Percentiles rank a stretch among this genome's conserved stretches.
phyloP scores from a whole-genome alignment of 2,797 vertebrate genomes.

The Fundulus diaphanus region DNA sequence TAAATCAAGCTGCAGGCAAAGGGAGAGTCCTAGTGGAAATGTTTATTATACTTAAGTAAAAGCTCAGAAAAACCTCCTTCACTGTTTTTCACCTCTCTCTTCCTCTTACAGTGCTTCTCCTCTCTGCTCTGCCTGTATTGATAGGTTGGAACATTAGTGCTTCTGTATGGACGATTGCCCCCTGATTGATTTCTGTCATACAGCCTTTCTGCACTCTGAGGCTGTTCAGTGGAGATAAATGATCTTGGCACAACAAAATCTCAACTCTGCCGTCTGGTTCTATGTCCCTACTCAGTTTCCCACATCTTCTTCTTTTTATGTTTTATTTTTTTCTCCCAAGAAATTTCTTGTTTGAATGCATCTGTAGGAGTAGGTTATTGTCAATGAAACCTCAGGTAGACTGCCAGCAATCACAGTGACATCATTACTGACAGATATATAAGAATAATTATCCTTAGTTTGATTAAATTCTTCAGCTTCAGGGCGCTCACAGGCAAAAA shows the following conservation, averaged over 20 bases:
- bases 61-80: background rate
- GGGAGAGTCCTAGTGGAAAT: background rate
- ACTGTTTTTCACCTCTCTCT: constrained; percentile 12
- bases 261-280: constrained; percentile 34
- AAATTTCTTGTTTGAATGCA: background rate
- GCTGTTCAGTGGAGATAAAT: constrained; percentile 72
- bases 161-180: constrained; percentile 72
- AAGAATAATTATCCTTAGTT: background rate
- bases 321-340: background rate
- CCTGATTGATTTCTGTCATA: constrained; percentile 79
- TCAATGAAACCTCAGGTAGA: background rate
- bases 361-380: background rate
- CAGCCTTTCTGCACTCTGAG: constrained; percentile 58
- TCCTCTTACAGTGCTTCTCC: constrained; percentile 4
- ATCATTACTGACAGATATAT: background rate
- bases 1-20: constrained; percentile 8
- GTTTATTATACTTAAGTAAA: constrained; percentile 4
- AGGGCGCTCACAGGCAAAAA: too few species aligned
- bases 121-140: constrained; percentile 46
- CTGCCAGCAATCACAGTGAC: background rate
- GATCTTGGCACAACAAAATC: constrained; percentile 67
- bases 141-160: constrained; percentile 62
- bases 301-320: background rate
- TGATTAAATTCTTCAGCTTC: too few species aligned
- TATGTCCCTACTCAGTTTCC: constrained; percentile 3